A percentile compares a stretch with the other conserved stretches of the same genome.
phyloP scores from a whole-genome alignment of 2,797 vertebrate species.

The Semotilus atromaculatus region DNA sequence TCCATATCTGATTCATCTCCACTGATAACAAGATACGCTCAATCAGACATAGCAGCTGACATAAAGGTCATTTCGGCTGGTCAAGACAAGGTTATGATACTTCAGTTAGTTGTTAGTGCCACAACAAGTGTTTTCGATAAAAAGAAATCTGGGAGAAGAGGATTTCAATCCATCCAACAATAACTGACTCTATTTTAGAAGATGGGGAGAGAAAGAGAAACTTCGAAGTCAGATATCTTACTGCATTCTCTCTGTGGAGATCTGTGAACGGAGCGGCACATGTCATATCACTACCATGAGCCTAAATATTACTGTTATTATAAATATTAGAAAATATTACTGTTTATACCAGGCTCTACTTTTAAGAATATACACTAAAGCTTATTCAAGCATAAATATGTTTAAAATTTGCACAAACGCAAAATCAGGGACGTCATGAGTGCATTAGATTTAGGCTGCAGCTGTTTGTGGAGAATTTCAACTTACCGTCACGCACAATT shows the following conservation, averaged over 20 bases:
- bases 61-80: neutral
- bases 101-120: conserved; percentile 9
- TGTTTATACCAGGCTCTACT: neutral
- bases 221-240: neutral
- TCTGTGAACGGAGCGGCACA: neutral
- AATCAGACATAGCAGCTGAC: conserved; percentile 1
- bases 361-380: neutral
- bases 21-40: conserved; percentile 69
- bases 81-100: neutral
- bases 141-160: neutral
- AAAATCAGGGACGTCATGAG: conserved; percentile 76
- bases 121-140: neutral
- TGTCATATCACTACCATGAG: neutral
- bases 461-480: conserved; percentile 69
- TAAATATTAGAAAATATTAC: neutral
- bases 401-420: neutral
- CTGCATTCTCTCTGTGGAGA: neutral
- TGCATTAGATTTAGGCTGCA: conserved; percentile 61
- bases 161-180: neutral
- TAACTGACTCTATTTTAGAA: neutral
- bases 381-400: neutral
- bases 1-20: conserved; percentile 92
- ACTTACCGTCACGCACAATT: conserved; percentile 84
- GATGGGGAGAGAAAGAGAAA: neutral
- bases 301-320: neutral